Percentiles rank a stretch among this genome's conserved stretches.
These are phyloP conservation scores for Danio tinwini DNA, from an alignment of 2,797 vertebrate species.

Conservation along the genomic window DNA sequence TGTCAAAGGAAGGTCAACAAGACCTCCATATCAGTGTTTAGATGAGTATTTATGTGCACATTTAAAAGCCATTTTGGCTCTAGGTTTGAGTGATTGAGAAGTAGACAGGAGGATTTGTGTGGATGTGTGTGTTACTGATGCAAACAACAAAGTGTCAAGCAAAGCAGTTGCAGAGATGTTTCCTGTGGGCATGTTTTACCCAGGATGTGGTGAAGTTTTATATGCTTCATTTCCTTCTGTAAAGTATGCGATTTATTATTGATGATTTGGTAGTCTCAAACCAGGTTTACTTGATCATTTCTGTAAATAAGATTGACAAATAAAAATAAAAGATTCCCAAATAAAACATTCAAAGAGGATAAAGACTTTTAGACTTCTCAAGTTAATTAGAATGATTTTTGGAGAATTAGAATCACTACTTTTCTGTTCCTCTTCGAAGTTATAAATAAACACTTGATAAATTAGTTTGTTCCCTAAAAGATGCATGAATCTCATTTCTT, in stretches of 20 bases:
- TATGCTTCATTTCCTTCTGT: background rate
- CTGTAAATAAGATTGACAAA: too few species aligned
- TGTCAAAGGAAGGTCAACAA: too few species aligned
- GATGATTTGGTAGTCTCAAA: background rate
- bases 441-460: background rate
- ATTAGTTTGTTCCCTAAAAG: background rate
- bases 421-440: background rate
- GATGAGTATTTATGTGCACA: background rate
- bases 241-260: background rate
- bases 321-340: background rate
- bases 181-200: background rate
- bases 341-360: background rate
- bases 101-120: background rate
- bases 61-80: background rate
- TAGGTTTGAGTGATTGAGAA: background rate
- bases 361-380: background rate
- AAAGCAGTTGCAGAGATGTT: background rate
- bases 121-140: background rate
- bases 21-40: too few species aligned
- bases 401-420: background rate
- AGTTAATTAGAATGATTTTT: background rate
- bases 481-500: too few species aligned
- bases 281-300: background rate
- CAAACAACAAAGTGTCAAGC: background rate
- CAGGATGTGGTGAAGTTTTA: slow-evolving; percentile 16